Conservation (phyloP, 2,797 vertebrate genomes). For the Hapalemur alaotrensis region DNA sequence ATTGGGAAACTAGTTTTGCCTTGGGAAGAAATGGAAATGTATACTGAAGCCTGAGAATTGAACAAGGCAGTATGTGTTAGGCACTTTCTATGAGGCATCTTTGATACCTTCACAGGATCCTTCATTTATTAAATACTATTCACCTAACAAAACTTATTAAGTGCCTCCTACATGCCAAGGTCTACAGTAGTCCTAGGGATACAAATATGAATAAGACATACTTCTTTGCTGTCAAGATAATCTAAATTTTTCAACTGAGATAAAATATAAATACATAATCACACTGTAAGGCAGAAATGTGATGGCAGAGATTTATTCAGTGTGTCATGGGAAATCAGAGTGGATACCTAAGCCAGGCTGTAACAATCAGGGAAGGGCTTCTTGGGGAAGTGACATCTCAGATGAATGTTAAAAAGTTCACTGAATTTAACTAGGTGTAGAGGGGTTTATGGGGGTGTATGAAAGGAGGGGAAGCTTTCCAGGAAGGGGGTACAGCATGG, state of each 20-base stretch:
- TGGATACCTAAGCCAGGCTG: background rate
- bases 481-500: background rate
- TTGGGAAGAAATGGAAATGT: background rate
- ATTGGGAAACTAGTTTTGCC: background rate
- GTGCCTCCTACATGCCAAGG: background rate
- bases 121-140: background rate
- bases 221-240: background rate
- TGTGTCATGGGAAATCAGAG: background rate
- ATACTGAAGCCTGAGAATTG: background rate
- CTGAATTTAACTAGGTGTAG: background rate
- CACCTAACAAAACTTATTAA: background rate
- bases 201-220: background rate
- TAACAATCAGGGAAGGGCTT: background rate
- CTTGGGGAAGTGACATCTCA: background rate
- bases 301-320: background rate
- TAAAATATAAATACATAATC: background rate
- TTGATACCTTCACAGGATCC: background rate
- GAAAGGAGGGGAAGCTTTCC: background rate
- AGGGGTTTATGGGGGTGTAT: no score
- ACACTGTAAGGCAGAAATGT: background rate
- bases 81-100: background rate
- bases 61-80: background rate
- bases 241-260: background rate
- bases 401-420: background rate
- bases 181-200: no score